These are phyloP conservation scores for Stegastes partitus DNA, from an alignment of 2,113 vertebrate species.

Conservation along the genomic window DNA sequence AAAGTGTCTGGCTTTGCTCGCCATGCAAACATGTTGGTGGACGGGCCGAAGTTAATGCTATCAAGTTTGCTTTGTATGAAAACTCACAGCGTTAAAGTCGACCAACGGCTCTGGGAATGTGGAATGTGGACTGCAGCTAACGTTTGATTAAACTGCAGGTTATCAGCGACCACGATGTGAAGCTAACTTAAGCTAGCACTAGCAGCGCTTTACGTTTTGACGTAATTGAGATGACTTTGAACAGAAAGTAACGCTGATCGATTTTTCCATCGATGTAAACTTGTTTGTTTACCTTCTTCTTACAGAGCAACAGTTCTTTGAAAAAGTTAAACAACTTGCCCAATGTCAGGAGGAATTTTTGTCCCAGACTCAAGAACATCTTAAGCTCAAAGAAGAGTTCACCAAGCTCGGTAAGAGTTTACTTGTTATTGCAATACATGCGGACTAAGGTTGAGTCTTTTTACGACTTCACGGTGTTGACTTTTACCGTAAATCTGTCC, in stretches of 20 bases:
- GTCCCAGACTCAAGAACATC: constrained; percentile 89
- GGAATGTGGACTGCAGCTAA: too few species aligned
- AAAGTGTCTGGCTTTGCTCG: constrained; percentile 19
- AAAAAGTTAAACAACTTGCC: constrained; percentile 92
- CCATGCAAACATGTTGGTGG: constrained; percentile 9
- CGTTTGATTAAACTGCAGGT: background rate
- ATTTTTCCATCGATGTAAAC: accelerated
- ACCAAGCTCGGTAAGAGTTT: constrained; percentile 87
- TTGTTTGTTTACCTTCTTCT: constrained; percentile 21
- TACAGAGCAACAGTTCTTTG: constrained; percentile 95
- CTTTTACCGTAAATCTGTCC: background rate
- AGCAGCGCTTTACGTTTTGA: background rate
- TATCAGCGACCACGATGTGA: background rate
- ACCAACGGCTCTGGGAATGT: background rate
- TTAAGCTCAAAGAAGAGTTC: constrained; percentile 88
- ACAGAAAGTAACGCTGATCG: background rate
- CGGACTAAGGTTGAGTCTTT: background rate
- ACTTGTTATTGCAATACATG: background rate
- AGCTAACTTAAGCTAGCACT: constrained; percentile 26
- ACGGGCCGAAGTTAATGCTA: background rate
- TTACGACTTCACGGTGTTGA: background rate
- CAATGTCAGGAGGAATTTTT: constrained; percentile 92
- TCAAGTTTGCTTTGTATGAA: background rate
- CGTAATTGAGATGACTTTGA: background rate
- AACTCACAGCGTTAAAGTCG: accelerated